A percentile compares a stretch with the other conserved stretches of the same genome.
Conservation (phyloP, 2,113 vertebrate genomes). For the Stomatorhinus ivindoensis region DNA sequence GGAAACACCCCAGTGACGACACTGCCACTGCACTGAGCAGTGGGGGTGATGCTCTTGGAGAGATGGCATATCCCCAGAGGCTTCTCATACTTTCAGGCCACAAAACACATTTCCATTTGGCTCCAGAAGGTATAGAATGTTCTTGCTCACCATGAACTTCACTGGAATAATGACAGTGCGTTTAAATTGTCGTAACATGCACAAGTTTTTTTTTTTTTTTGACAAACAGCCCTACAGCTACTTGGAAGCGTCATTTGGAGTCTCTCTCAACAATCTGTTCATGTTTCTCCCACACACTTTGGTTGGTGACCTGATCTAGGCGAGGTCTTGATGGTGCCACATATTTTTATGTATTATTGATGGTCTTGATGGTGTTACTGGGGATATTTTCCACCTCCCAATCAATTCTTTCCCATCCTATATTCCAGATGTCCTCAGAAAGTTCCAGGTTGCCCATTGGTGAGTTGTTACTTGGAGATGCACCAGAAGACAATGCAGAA, state of each 20-base stretch:
- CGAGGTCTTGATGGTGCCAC: not conserved
- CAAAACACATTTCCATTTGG: not conserved
- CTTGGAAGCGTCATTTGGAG: not conserved
- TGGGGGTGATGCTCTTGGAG: not conserved
- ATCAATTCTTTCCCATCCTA: not conserved
- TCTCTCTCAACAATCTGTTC: not conserved
- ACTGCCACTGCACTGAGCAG: not conserved
- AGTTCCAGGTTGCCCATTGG: not conserved
- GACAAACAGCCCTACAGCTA: not conserved
- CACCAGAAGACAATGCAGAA: not conserved
- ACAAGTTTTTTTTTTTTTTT: not conserved
- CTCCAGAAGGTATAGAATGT: not conserved
- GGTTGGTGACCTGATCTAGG: not conserved
- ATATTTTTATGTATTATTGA: not conserved
- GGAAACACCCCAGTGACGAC: not conserved
- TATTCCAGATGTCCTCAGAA: not conserved
- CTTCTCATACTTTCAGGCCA: not conserved
- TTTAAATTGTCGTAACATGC: not conserved
- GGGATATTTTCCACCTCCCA: not conserved
- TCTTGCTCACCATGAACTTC: not conserved
- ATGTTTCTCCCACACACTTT: not conserved
- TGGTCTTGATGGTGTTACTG: not conserved
- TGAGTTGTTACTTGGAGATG: not conserved
- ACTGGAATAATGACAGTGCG: not conserved
- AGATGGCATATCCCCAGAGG: not conserved